A percentile compares a stretch with the other conserved stretches of the same genome.
These are phyloP conservation scores for Lepidocolaptes lacrymiger DNA, from an alignment of 2,797 vertebrate genomes.

Conservation along the genomic window DNA sequence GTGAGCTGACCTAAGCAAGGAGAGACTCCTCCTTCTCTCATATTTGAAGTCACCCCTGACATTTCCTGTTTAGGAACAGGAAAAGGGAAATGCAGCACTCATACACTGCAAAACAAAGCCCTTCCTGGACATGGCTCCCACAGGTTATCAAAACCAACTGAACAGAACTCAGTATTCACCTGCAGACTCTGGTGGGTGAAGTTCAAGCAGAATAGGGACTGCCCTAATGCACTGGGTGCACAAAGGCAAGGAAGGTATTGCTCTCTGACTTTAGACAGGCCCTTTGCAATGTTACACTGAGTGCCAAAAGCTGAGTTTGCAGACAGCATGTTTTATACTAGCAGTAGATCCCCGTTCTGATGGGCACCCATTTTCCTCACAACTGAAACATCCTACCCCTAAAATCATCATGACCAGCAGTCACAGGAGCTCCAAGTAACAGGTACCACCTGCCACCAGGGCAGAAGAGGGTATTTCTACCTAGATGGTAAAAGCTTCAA, in stretches of 20 bases:
- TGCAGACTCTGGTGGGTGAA: not conserved
- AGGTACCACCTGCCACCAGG: not conserved
- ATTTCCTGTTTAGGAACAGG: not conserved
- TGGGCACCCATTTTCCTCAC: accelerated
- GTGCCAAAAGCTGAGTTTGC: not conserved
- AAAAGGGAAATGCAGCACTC: not conserved
- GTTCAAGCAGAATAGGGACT: not conserved
- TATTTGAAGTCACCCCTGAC: not conserved
- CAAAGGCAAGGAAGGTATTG: not conserved
- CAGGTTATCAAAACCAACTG: not conserved
- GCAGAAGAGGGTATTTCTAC: not conserved
- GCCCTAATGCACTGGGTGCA: accelerated
- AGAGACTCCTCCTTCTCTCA: not conserved
- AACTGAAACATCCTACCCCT: not conserved
- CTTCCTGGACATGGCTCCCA: not conserved
- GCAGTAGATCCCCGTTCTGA: not conserved
- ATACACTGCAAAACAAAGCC: not conserved
- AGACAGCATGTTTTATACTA: not conserved
- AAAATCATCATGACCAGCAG: not conserved
- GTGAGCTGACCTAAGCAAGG: not conserved
- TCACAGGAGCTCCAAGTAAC: not conserved
- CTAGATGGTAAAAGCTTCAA: not conserved
- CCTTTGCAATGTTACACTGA: not conserved
- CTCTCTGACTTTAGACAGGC: not conserved
- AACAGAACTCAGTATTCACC: not conserved